Evolutionary conservation across 2,113 vertebrate species (phyloP), one percentile per base, ranked within the genome.

Genomic region (Regulus satrapa): DNA sequence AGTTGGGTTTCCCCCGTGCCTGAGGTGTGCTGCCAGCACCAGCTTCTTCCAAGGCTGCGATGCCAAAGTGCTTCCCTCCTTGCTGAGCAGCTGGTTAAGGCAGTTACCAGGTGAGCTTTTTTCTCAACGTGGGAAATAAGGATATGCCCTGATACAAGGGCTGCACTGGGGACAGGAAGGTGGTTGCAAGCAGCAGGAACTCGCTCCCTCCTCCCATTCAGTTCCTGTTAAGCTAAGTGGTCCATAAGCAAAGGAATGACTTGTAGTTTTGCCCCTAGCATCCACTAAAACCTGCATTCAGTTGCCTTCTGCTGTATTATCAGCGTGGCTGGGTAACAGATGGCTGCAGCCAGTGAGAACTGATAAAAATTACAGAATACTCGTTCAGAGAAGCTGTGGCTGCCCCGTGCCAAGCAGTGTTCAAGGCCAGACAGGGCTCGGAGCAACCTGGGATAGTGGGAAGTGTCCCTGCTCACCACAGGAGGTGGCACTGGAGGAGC

Each of bases 1-100:
- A 29, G 23, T 9, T 67, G 77, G 4, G 10, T 55, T 58, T 40
- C 46, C 32, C 43, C 36, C 18, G 29, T 43, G 41, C 34, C 55
- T 18, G 38, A 40, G 51, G 20, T 58, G 14, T 2, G 11, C 10
- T 76, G 45, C 21, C 40, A 67, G 29, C 5, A 2, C 0, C 1
- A 32, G 5, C 11, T 29, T 55, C 12, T 62, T 38, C 14, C 21
- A n/a, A 8, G 46, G 24, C 52, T 49, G 38, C 19, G 76, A 13
- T 11, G n/a, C 41, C 2, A 1, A 20, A 52, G 31, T 1, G 2
- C 31, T 71, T 75, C 20, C 18, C 38, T 67, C 24, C 10, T 25
- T 14, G 6, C 9, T 68, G 48, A 34, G 80, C 61, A 40, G 46
- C 6, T 55, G 29, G 12, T 67, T 18, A 46, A 61, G 46, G 61